A percentile compares a stretch with the other conserved stretches of the same genome.
These are phyloP conservation scores for Pollicipes pollicipes DNA, from an alignment of 1,140 invertebrate species.

Conservation along the genomic window DNA sequence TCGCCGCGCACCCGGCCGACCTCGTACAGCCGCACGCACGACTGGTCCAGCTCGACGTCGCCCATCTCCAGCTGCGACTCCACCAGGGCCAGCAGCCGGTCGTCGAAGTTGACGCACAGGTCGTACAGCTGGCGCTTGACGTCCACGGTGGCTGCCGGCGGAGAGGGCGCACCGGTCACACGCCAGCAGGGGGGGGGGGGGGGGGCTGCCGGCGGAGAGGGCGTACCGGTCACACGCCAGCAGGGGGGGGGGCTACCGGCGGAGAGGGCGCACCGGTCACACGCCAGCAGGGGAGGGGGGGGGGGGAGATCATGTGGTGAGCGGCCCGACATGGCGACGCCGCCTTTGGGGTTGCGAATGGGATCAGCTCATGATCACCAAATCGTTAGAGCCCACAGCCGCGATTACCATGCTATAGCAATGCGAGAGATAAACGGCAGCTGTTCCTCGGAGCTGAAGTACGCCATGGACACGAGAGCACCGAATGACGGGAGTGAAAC, in stretches of 20 bases:
- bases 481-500: no score
- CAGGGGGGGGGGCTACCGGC: no score
- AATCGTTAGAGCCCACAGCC: no score
- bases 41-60: slow-evolving; percentile 42
- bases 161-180: slow-evolving; percentile 35
- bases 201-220: no score
- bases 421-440: no score
- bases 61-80: slow-evolving; percentile 53
- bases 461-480: no score
- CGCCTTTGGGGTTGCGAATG: slow-evolving; percentile 8
- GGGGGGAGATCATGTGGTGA: no score
- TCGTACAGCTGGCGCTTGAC: slow-evolving; percentile 26
- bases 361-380: no score
- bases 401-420: no score
- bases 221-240: no score
- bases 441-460: no score
- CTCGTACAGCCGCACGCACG: slow-evolving; percentile 62
- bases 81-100: slow-evolving; percentile 61
- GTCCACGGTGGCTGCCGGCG: slow-evolving; percentile 19
- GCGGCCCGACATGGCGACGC: slow-evolving; percentile 46
- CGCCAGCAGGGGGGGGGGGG: slow-evolving; percentile 45
- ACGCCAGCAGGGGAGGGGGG: slow-evolving; percentile 38
- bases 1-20: slow-evolving; percentile 37
- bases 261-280: no score
- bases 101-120: slow-evolving; percentile 49